Evolutionary conservation across 2,888 invertebrate species (phyloP), one percentile per base, ranked within the genome.

Genomic region (Abrostola tripartita): DNA sequence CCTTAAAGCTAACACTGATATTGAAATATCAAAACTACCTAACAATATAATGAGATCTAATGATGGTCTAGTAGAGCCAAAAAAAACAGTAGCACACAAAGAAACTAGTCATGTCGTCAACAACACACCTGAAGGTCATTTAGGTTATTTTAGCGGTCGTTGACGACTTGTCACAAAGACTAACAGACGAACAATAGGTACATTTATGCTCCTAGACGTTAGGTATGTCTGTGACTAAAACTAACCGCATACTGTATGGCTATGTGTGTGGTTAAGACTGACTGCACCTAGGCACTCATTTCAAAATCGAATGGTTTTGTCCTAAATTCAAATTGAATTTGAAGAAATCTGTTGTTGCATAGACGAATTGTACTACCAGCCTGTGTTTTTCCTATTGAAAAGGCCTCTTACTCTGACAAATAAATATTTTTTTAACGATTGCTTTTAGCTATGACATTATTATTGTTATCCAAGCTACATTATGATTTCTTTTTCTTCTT

Each of bases 211-310:
- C 14, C 44, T 47, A 47, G 44, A 12, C 44, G 44, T 24, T 14
- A 24, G 24, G 24, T 24, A 24, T 24, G 44, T 14, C 44, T 47
- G 14, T 44, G 44, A 47, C 8, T 47, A 9, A 47, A 47, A 14
- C 44, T 47, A 47, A 47, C 44, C 44, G 9, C 44, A 47, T 24
- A 14, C 14, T 14, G 14, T 47, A 47, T 47, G 44, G 44, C 5
- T 14, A 47, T 47, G 44, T 47, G 44, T 47, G 44, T 47, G 44
- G 44, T 47, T 24, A 14, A 47, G 9, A 14, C 44, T 42, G 42
- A 12, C 6, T n/a, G 24, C 14, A 44, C 1, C 14, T 44, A 8
- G 8, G 44, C 14, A 44, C 44, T 9, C 24, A n/a, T 47, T 14
- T 47, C 0, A 9, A 8, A 24, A 9, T 14, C 44, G 24, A 47